Base-by-base conservation (phyloP, 2,888 invertebrate genomes). In the Colostygia pectinataria region DNA sequence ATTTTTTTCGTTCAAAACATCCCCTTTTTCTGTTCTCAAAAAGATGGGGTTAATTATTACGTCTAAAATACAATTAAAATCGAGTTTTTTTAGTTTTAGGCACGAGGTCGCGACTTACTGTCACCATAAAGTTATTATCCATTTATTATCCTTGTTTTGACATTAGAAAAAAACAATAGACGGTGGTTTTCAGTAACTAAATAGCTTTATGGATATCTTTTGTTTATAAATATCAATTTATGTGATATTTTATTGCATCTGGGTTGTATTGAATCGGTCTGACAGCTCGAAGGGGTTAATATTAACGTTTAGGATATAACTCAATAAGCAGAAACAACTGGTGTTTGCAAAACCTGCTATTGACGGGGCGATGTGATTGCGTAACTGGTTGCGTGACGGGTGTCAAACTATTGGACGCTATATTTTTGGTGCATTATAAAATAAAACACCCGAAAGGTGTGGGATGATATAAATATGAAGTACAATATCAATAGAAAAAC, bases 21-120 rank as follows among this genome's bases (percentile, higher is more conserved):
- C 86, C 88, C 90, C 78, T 84, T 78, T 90, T 87, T 89, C 87
- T 85, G 71, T 78, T 70, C 74, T 69, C 77, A 75, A 59, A 74
- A 78, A 74, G 81, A 86, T 83, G 83, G 90, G 89, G 89, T 90
- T 90, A 90, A 90, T 90, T 90, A 90, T 88, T 85, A 90, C 83
- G 86, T 88, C 83, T 75, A 83, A 82, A 83, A 87, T 86, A 85
- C 83, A 85, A 84, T 89, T 84, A 80, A 83, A 82, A 81, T 83
- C 81, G 82, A 83, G 72, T 77, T 80, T 80, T 84, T 83, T 74
- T 68, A 77, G 66, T 75, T 45, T 41, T 32, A 74, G 83, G 81
- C 88, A 83, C 81, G 85, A 85, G 87, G 83, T 88, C 81, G 72
- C 72, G 81, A 81, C 79, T 84, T 80, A 79, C 85, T 87, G 88